Evolutionary conservation across 1,140 invertebrate genomes (phyloP), one percentile per base, ranked within the genome.

Genomic region (Zaprionus taronus): DNA sequence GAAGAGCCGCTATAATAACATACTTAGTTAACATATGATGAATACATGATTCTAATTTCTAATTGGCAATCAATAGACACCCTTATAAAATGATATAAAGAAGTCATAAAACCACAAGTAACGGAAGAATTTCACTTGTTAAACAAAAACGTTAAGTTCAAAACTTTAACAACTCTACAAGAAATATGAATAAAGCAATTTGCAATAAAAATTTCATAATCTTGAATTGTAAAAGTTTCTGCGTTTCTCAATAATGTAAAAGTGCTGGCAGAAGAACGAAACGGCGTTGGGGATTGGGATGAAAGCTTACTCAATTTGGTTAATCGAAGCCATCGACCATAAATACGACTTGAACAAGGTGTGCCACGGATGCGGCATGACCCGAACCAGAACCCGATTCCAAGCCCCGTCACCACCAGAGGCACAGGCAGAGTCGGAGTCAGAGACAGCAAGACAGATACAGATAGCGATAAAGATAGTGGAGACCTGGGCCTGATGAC

Each of bases 291-390:
- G 11, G 11, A 14, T 9, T 53, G 49, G 44, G 44, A 51, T 47
- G 34, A 49, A 53, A 51, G 56, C 61, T 61, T 65, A 71, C 75
- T 61, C 82, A 86, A 86, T 86, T 86, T 86, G 68, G 83, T 81
- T 86, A 86, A 86, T 77, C 83, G 83, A 86, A 72, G 67, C 38
- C 63, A 63, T 72, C 61, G 60, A 49, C 63, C 53, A 71, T 79
- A 76, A 85, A 79, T 72, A 79, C 36, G 51, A 44, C 49, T 77
- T 57, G 36, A 61, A 44, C 28, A 81, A 86, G 83, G 83, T 86
- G 83, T 83, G 83, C 68, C 79, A 71, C 31, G 74, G 62, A 62
- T 55, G 47, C 17, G 26, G 38, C 24, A 26, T 51, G 49, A 20
- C 53, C 28, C 28, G 7, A 31, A 31, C 28, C 28, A 31, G 3